phyloP scores from a whole-genome alignment of 2,113 vertebrate species.

The Myiagra hebetior region DNA sequence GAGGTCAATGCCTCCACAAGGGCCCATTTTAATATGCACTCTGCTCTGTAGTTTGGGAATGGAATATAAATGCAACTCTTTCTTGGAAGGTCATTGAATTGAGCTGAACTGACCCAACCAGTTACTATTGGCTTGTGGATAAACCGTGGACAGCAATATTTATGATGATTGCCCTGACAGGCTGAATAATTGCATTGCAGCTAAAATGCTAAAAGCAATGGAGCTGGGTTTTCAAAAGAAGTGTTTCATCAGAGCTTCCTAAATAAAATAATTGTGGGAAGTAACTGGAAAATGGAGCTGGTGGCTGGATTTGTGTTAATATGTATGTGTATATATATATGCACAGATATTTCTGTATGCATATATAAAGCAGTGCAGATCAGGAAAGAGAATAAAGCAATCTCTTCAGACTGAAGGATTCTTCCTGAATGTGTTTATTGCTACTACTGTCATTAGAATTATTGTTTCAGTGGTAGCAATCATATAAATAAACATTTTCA shows the following conservation, averaged over 20 bases:
- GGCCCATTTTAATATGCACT: neutral
- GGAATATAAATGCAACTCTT: neutral
- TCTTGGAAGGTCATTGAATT: slow-evolving; percentile 15
- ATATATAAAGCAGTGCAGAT: neutral
- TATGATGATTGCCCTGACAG: slow-evolving; percentile 36
- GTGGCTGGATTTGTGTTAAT: neutral
- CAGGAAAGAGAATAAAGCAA: neutral
- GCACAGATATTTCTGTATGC: neutral
- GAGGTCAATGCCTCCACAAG: neutral
- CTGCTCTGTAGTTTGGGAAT: neutral
- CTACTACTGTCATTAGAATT: neutral
- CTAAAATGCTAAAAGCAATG: slow-evolving; percentile 38
- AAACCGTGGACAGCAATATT: neutral
- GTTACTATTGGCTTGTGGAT: slow-evolving; percentile 20
- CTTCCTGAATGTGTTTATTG: neutral
- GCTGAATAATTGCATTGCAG: slow-evolving; percentile 22
- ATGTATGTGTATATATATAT: neutral
- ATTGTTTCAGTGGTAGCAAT: neutral
- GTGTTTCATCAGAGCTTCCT: slow-evolving; percentile 37
- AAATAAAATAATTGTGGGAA: slow-evolving; percentile 17
- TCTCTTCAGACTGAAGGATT: neutral
- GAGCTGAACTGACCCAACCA: slow-evolving; percentile 20
- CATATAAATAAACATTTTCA: neutral
- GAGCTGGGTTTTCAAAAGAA: slow-evolving; percentile 2
- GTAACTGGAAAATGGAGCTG: neutral